Base-by-base conservation (phyloP, 2,888 invertebrate species). In the Habrosyne pyritoides region DNA sequence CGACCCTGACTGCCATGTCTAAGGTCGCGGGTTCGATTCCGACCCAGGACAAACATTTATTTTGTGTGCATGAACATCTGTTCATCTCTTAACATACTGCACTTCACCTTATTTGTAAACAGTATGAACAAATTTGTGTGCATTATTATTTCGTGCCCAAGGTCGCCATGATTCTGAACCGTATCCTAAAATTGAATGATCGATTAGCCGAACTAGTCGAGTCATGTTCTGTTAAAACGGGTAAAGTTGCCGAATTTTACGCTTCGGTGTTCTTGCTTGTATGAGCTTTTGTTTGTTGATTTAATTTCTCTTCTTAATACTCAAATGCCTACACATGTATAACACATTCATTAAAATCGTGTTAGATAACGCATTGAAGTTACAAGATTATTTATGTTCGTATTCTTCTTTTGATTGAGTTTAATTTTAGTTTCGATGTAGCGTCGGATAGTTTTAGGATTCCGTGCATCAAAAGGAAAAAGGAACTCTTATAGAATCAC, bases 141-240 rank as follows among this genome's bases (percentile, higher is more conserved):
- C 28, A 28, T 28, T 12, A 33, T 12, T 33, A 12, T 12, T 12
- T 12, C 12, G 12, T 33, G 33, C 10, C 33, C 33, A 33, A 7
- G 57, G 42, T 3, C 51, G n/a, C 22, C 51, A 56, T 55, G 55
- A 58, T 26, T n/a, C n/a, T n/a, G n/a, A n/a, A n/a, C 54, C 48
- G 50, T 21, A 33, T 33, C 36, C 59, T 58, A 49, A 61, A 67
- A 69, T 63, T 60, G 61, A 63, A 67, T 71, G 73, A 71, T 71
- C 66, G 70, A 71, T 72, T 62, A 66, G 61, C 60, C 55, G 14
- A 59, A 58, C 54, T 58, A 55, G 56, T 47, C 49, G 52, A 47
- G 54, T 55, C 54, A 57, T 54, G 50, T 55, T 54, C 30, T 36
- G 48, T 48, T 28, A 58, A 24, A 47, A 47, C 6, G 33, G 10